Evolutionary conservation across 2,797 vertebrate species (phyloP).

Genomic region (Lagorchestes hirsutus): DNA sequence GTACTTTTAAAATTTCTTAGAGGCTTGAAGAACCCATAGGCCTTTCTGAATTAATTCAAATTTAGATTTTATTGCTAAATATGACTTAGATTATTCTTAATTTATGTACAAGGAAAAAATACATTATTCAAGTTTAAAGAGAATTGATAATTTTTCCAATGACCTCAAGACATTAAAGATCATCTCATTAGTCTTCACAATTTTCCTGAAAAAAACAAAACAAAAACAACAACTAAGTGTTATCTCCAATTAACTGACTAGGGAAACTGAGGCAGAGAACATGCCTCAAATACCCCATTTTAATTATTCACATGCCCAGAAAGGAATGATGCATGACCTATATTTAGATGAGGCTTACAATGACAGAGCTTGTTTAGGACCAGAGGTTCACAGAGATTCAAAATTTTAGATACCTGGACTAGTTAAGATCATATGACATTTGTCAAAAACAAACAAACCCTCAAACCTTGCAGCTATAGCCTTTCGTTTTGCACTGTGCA

Average conservation of each 20-base stretch:
- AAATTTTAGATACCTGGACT: not conserved
- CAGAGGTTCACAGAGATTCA: not conserved
- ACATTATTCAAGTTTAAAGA: not conserved
- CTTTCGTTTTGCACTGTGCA: not conserved
- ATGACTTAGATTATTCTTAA: not conserved
- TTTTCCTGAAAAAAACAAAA: too few species aligned
- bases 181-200: too few species aligned
- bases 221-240: not conserved
- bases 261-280: not conserved
- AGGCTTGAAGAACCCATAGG: not conserved
- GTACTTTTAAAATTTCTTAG: not conserved
- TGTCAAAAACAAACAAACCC: not conserved
- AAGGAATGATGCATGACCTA: too few species aligned
- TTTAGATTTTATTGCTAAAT: conserved; percentile 8
- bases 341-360: too few species aligned
- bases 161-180: not conserved
- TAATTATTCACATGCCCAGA: too few species aligned
- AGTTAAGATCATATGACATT: not conserved
- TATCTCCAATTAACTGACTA: not conserved
- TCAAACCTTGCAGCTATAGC: not conserved
- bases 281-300: not conserved
- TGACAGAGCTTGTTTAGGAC: not conserved
- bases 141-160: not conserved
- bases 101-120: not conserved
- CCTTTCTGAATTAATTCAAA: not conserved